Evolutionary conservation across 2,113 vertebrate genomes (phyloP).

Genomic region (Muntiacus muntjak): DNA sequence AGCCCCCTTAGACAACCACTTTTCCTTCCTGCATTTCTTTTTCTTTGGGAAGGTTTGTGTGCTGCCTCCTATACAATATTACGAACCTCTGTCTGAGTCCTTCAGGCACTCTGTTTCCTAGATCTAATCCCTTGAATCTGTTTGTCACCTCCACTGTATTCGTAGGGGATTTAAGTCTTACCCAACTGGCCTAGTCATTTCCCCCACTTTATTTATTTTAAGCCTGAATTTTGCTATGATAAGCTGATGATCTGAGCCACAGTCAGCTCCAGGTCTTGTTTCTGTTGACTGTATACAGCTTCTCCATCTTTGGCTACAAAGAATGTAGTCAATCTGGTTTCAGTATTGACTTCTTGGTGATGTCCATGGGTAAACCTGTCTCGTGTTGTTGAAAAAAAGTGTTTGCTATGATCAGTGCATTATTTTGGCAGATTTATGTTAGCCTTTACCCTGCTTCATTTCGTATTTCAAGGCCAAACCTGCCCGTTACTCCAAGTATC

Average conservation of each 20-base stretch:
- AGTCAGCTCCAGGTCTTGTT: background rate
- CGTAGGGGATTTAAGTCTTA: background rate
- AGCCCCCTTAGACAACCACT: background rate
- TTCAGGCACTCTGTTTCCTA: background rate
- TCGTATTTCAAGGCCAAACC: background rate
- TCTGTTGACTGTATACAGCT: background rate
- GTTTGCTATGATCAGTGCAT: background rate
- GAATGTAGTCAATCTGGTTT: background rate
- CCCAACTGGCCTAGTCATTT: background rate
- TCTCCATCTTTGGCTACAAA: background rate
- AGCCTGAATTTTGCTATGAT: background rate
- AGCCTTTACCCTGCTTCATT: background rate
- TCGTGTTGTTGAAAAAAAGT: background rate
- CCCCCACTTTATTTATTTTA: background rate
- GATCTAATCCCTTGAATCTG: background rate
- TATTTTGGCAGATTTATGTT: background rate
- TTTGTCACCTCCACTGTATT: background rate
- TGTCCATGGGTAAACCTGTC: background rate
- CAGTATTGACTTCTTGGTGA: background rate
- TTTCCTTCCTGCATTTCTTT: background rate
- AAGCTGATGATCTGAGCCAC: background rate
- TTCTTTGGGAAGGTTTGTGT: background rate
- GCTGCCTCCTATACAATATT: background rate
- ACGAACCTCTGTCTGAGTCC: background rate
- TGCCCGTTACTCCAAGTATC: background rate